phyloP scores from a whole-genome alignment of 2,888 invertebrate genomes.

The Melitaea athalia region DNA sequence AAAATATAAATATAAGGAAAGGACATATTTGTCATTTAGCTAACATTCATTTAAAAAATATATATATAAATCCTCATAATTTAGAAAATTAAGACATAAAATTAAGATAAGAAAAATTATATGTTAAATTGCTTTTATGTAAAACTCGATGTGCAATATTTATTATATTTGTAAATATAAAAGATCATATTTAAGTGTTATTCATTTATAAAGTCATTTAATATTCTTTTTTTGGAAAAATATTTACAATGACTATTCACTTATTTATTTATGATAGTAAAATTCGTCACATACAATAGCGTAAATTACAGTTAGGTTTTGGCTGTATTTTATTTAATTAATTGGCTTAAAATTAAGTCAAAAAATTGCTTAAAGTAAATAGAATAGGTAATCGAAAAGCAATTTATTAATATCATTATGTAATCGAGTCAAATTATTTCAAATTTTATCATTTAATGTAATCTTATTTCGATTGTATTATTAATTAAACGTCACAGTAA shows the following conservation, averaged over 20 bases:
- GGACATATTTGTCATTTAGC: constrained; percentile 42
- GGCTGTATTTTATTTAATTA: constrained; percentile 29
- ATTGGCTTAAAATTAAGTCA: constrained; percentile 29
- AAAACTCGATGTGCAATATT: background rate
- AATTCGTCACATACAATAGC: background rate
- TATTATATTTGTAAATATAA: background rate
- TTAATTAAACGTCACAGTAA: background rate
- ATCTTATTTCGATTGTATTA: constrained; percentile 7
- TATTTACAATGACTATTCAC: background rate
- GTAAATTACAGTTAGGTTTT: background rate
- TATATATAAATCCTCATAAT: background rate
- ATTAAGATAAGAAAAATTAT: background rate
- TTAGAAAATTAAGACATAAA: background rate
- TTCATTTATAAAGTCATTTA: background rate
- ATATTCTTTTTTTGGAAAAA: background rate
- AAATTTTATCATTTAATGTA: constrained; percentile 18
- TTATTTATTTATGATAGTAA: background rate
- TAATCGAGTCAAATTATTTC: constrained; percentile 69
- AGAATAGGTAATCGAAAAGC: constrained; percentile 46
- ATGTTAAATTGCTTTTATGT: background rate
- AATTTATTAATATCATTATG: constrained; percentile 60
- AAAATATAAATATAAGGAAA: constrained; percentile 41
- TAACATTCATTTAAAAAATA: constrained; percentile 14
- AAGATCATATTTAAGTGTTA: background rate
- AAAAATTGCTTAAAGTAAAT: constrained; percentile 24